Percentiles rank a stretch among this genome's conserved stretches.
Conservation (phyloP, 2,888 invertebrate species). For the Chorisops tibialis region DNA sequence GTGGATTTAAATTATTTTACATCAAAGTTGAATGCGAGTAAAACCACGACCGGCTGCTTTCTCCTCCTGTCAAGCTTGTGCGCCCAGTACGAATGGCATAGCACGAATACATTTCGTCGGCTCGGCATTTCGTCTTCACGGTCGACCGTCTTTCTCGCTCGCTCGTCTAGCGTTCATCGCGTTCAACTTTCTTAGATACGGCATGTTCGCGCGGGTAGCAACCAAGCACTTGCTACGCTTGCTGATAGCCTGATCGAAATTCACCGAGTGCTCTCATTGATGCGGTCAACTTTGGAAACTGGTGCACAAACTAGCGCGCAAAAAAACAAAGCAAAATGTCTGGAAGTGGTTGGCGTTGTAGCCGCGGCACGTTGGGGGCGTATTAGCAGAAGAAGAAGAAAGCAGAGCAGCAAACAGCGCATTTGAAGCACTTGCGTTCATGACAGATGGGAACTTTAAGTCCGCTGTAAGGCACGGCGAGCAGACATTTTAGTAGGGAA, state of each 20-base stretch:
- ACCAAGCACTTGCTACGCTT: not conserved
- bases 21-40: too few species aligned
- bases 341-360: not conserved
- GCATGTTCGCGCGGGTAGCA: not conserved
- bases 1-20: too few species aligned
- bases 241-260: conserved; percentile 23
- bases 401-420: not conserved
- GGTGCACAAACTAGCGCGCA: conserved; percentile 5
- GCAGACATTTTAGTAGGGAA: conserved; percentile 8
- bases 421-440: not conserved
- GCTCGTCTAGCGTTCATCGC: not conserved
- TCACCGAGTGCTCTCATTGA: conserved; percentile 32
- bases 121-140: conserved; percentile 9
- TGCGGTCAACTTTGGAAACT: conserved; percentile 28
- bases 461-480: conserved; percentile 19
- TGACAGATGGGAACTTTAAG: conserved; percentile 23
- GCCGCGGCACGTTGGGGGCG: not conserved
- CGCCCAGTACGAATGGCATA: conserved; percentile 21
- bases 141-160: conserved; percentile 11
- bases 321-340: not conserved
- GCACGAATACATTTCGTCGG: conserved; percentile 26
- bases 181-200: not conserved
- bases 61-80: conserved; percentile 1
- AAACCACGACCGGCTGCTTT: not conserved
- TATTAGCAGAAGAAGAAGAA: not conserved